Base-by-base conservation (phyloP, 1,140 invertebrate genomes). In the Cydia fagiglandana region DNA sequence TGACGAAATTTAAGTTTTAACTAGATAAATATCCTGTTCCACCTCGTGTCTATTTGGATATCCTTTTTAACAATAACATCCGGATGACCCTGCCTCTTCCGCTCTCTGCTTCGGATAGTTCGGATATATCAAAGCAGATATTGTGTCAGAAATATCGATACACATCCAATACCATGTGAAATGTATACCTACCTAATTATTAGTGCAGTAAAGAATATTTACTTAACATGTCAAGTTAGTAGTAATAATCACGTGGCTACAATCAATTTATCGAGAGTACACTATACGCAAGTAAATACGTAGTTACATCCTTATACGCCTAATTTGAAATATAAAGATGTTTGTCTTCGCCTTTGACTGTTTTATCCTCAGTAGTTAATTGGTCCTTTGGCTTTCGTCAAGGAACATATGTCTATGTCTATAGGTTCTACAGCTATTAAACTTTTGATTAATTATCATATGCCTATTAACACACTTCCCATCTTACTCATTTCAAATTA, bases 1-100 rank as follows among this genome's bases (percentile, higher is more conserved):
- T 50, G 15, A 50, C 12, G 47, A 15, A 50, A 15, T 50, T 50
- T 15, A 50, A 13, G 12, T 15, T 50, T 50, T 53, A 53, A 53
- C 50, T 17, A 53, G 15, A 53, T 53, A 53, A 53, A 53, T 53
- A 53, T 53, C n/a, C 50, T 53, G 50, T 53, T 53, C n/a, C n/a
- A 6, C 17, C 7, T 47, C 13, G 13, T 2, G 47, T 4, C 15
- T 50, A 50, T 50, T 50, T 50, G 13, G 12, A 3, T 50, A 50
- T 50, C 47, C 47, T 50, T 53, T 53, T 53, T 53, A 53, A 53
- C 50, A n/a, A 53, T 53, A 53, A 53, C 50, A 53, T 53, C 50
- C 50, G 5, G 15, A 53, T 53, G n/a, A n/a, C 50, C n/a, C 50
- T 53, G 50, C 6, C 3, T 1, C 50, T 53, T 53, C 50, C 50